Percentiles rank a stretch among this genome's conserved stretches.
These are phyloP conservation scores for Aleadryas rufinucha DNA, from an alignment of 2,113 vertebrate genomes.

Conservation along the genomic window DNA sequence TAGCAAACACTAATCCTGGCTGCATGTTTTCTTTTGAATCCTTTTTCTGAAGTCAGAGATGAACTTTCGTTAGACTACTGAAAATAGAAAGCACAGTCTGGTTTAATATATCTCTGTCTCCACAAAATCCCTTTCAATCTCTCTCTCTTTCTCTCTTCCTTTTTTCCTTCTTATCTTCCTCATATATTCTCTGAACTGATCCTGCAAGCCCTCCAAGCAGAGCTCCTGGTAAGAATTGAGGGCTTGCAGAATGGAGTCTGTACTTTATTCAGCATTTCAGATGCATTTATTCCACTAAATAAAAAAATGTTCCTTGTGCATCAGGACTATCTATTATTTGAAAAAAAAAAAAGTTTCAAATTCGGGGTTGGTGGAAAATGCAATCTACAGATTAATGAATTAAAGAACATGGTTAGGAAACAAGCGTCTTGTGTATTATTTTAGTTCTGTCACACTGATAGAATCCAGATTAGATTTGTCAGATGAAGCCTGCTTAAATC, in stretches of 20 bases:
- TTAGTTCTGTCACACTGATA: neutral
- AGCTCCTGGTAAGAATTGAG: neutral
- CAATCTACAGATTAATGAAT: neutral
- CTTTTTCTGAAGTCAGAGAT: constrained; percentile 45
- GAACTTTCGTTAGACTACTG: constrained; percentile 23
- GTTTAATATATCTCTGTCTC: constrained; percentile 39
- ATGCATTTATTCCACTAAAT: neutral
- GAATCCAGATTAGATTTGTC: neutral
- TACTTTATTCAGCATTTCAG: constrained; percentile 11
- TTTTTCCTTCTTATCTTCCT: constrained; percentile 27
- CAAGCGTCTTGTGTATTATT: neutral
- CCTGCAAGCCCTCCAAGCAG: neutral
- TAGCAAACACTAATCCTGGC: constrained; percentile 46
- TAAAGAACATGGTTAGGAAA: constrained; percentile 2
- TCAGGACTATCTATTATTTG: neutral
- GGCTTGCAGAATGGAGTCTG: neutral
- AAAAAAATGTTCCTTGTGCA: neutral
- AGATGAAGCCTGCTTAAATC: neutral
- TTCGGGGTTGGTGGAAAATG: neutral
- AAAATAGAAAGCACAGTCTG: constrained; percentile 41
- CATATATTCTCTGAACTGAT: neutral
- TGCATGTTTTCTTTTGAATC: constrained; percentile 49
- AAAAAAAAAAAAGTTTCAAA: neutral
- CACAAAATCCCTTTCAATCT: constrained; percentile 47
- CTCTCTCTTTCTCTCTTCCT: neutral